Conservation (phyloP, 2,888 invertebrate genomes). For the Drosophila mettleri region DNA sequence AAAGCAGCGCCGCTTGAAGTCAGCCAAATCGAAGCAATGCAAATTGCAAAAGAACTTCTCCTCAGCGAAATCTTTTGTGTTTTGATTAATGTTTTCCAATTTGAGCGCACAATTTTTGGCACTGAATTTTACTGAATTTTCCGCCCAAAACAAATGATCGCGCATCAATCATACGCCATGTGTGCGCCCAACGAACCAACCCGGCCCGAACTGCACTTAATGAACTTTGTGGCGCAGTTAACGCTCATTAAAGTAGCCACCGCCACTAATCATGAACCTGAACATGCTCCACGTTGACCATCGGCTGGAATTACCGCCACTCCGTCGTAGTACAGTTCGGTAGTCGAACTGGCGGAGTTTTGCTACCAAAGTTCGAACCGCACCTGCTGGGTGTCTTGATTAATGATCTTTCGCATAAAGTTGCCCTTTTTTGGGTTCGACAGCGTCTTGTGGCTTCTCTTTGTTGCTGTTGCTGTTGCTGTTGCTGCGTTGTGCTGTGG, state of each 20-base stretch:
- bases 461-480: not conserved
- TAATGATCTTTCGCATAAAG: slow-evolving; percentile 65
- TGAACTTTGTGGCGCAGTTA: slow-evolving; percentile 78
- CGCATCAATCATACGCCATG: slow-evolving; percentile 75
- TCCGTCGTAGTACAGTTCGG: slow-evolving; percentile 64
- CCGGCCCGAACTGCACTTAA: slow-evolving; percentile 63
- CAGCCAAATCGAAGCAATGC: slow-evolving; percentile 57
- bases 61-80: slow-evolving; percentile 41
- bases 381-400: slow-evolving; percentile 77
- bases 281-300: slow-evolving; percentile 34
- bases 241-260: slow-evolving; percentile 78
- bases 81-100: slow-evolving; percentile 76
- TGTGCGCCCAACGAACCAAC: slow-evolving; percentile 29
- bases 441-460: not conserved
- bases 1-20: slow-evolving; percentile 28
- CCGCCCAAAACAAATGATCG: slow-evolving; percentile 52
- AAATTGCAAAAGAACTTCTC: slow-evolving; percentile 49
- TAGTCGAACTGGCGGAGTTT: slow-evolving; percentile 57
- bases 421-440: slow-evolving; percentile 68
- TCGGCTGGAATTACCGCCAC: slow-evolving; percentile 30
- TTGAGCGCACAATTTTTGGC: slow-evolving; percentile 69
- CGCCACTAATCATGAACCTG: slow-evolving; percentile 70
- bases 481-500: not conserved
- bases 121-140: slow-evolving; percentile 59
- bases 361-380: slow-evolving; percentile 71